These are phyloP conservation scores for Tautogolabrus adspersus DNA, from an alignment of 2,113 vertebrate species.

Conservation along the genomic window DNA sequence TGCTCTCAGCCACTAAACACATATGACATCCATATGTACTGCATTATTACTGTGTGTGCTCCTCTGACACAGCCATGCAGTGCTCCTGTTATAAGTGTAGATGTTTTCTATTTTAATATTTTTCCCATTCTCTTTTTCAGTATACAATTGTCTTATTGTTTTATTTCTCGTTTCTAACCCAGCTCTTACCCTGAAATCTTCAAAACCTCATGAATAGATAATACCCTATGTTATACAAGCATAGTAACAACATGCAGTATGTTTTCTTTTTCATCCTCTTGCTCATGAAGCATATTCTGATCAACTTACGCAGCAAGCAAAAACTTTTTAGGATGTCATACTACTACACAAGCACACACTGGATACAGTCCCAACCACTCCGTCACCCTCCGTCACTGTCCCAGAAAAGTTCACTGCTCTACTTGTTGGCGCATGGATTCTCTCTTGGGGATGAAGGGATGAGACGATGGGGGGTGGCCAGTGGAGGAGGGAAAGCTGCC, in stretches of 20 bases:
- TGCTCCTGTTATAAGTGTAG: not conserved
- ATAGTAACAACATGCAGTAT: not conserved
- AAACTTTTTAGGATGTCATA: constrained; percentile 9
- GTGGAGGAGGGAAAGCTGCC: constrained; percentile 59
- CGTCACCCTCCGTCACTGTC: constrained; percentile 43
- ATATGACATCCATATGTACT: constrained; percentile 53
- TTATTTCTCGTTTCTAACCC: not conserved
- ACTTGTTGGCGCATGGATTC: constrained; percentile 60
- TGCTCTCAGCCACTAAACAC: constrained; percentile 53
- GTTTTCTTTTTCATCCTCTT: not conserved
- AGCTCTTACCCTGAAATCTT: not conserved
- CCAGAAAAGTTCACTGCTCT: constrained; percentile 73
- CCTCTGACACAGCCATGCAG: not conserved
- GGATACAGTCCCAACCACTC: constrained; percentile 7
- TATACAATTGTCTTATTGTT: not conserved
- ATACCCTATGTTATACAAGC: not conserved
- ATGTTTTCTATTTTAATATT: too few relatives aligned
- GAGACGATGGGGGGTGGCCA: constrained; percentile 59
- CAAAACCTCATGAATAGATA: not conserved
- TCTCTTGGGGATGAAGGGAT: constrained; percentile 51
- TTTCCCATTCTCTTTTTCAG: not conserved
- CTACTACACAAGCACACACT: constrained; percentile 18
- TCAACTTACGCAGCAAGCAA: constrained; percentile 9
- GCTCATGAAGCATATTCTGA: constrained; percentile 10
- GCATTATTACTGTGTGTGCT: not conserved